Base-by-base conservation (phyloP, 23 tunicate genomes). In the Oikopleura albicans region DNA sequence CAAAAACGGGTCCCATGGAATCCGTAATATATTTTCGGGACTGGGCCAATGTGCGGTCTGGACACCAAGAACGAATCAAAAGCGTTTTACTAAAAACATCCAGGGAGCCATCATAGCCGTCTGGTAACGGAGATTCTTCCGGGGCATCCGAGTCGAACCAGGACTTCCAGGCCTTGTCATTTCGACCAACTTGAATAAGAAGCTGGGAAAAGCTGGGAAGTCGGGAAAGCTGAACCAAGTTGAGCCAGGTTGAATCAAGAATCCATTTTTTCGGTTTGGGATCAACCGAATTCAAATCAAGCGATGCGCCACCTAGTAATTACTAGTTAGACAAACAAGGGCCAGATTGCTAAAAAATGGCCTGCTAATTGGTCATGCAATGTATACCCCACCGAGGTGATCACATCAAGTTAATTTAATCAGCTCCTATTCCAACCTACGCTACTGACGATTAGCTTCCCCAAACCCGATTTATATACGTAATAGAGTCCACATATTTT, bases 211-310 rank as follows among this genome's bases (percentile, higher is more conserved):
- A 95, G 66, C 89, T 94, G 0, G 91, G 92, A 40, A 95, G 89
- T 57, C 89, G 91, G 86, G 88, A 86, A 85, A 95, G 91, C 83
- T 95, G 99, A 35, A 95, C 99, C 39, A 95, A 57, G 57, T 95
- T 95, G 39, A 95, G 86, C 99, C 99, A 95, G 39, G 96, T 91
- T 90, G 91, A 88, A 83, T 95, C 99, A 27, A 85, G 87, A 84
- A 95, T 95, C 99, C 99, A 95, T 85, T 91, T 95, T 86, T 91
- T 95, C 49, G 99, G 99, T 84, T 95, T 95, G 28, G 96, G 96
- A 40, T 95, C 96, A 39, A 87, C 91, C 29, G 99, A 91, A 63
- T 95, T 95, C 84, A 95, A 76, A 71, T 95, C 99, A 89, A 95
- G 84, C 49, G 91, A 88, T 0, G 99, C 99, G 39, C 99, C 99